These are phyloP conservation scores for Chaenodraco wilsoni DNA, from an alignment of 2,797 vertebrate species.

Conservation along the genomic window DNA sequence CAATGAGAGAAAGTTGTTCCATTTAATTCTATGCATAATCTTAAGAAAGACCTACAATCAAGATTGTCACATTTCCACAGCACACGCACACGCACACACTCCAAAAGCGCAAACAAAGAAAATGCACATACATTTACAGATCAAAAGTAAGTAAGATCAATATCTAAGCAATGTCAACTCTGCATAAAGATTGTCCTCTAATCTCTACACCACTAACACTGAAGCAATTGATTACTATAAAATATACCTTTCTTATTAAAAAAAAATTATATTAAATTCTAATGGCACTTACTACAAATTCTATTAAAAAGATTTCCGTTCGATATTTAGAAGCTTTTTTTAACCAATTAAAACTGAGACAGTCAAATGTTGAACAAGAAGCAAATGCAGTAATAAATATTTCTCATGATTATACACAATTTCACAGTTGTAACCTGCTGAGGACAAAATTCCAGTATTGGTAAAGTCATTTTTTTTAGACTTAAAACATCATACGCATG, in stretches of 20 bases:
- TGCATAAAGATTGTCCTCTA: slow-evolving; percentile 88
- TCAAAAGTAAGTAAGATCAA: slow-evolving; percentile 74
- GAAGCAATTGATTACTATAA: slow-evolving; percentile 86
- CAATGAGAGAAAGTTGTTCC: slow-evolving; percentile 77
- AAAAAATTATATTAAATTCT: slow-evolving; percentile 90
- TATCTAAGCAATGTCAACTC: slow-evolving; percentile 84
- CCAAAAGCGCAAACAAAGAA: slow-evolving; percentile 79
- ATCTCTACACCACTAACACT: slow-evolving; percentile 85
- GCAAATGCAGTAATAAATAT: slow-evolving; percentile 87
- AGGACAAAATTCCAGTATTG: slow-evolving; percentile 84
- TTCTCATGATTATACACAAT: slow-evolving; percentile 86
- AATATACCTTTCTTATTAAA: slow-evolving; percentile 86
- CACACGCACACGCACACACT: slow-evolving; percentile 83
- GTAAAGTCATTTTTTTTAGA: slow-evolving; percentile 66
- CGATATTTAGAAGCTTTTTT: slow-evolving; percentile 78
- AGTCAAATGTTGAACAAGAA: slow-evolving; percentile 84
- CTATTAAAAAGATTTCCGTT: slow-evolving; percentile 83
- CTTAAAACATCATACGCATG: slow-evolving; percentile 77
- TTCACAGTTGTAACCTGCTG: slow-evolving; percentile 88
- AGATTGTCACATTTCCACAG: slow-evolving; percentile 91
- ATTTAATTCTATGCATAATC: slow-evolving; percentile 87
- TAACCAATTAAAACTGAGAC: slow-evolving; percentile 80
- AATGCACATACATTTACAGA: slow-evolving; percentile 79
- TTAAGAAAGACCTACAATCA: slow-evolving; percentile 86
- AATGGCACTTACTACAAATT: slow-evolving; percentile 90